Percentiles rank a stretch among this genome's conserved stretches.
Conservation (phyloP, 1,140 invertebrate genomes). For the Micrasema minimum region DNA sequence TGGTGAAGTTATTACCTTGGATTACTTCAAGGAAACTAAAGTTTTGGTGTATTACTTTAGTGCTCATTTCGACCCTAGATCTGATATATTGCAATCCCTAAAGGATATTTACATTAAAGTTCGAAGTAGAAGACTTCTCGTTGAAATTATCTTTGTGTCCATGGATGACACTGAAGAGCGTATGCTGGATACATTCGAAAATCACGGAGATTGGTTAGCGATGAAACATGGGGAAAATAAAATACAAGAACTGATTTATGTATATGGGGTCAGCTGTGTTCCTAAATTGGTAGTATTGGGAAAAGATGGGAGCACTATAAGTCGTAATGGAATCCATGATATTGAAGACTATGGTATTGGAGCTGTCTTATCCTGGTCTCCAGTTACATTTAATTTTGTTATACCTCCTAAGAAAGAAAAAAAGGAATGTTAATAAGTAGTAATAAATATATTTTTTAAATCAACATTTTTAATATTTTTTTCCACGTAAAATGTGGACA, state of each 20-base stretch:
- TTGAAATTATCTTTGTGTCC: slow-evolving; percentile 23
- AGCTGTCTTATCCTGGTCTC: slow-evolving; percentile 25
- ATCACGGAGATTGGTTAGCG: slow-evolving; percentile 25
- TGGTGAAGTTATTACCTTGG: not conserved
- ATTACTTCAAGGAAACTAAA: slow-evolving; percentile 15
- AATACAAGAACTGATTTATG: not conserved
- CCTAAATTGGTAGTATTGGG: slow-evolving; percentile 20
- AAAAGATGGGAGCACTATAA: slow-evolving; percentile 16
- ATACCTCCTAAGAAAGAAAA: not conserved
- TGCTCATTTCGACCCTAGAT: slow-evolving; percentile 10
- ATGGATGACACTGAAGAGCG: slow-evolving; percentile 20
- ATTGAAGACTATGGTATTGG: slow-evolving; percentile 24
- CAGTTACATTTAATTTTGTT: slow-evolving; percentile 5
- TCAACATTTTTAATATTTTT: no score
- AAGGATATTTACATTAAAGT: slow-evolving; percentile 23
- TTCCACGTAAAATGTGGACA: no score
- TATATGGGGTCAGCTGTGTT: slow-evolving; percentile 12
- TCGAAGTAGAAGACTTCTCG: slow-evolving; percentile 4
- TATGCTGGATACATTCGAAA: slow-evolving; percentile 10
- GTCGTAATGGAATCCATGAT: slow-evolving; percentile 19
- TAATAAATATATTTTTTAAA: no score
- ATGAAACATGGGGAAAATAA: slow-evolving; percentile 12
- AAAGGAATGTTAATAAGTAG: no score
- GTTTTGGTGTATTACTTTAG: slow-evolving; percentile 22
- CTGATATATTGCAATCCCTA: slow-evolving; percentile 3